phyloP scores from a whole-genome alignment of 92 coral and sea anemone genomes.

The Metridium senile region DNA sequence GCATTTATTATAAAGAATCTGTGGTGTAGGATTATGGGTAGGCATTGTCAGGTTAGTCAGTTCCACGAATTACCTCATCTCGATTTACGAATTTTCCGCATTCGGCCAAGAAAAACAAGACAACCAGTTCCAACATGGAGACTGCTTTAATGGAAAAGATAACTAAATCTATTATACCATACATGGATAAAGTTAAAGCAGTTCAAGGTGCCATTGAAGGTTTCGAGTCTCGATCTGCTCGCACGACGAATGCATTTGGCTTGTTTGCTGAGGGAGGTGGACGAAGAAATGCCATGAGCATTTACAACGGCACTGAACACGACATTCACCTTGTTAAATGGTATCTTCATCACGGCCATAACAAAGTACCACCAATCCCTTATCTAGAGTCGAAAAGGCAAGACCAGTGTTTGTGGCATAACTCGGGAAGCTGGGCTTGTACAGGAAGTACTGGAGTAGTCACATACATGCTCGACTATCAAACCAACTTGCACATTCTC shows the following conservation, averaged over 20 bases:
- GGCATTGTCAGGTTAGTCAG: too few species aligned
- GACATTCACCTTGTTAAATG: constrained; percentile 30
- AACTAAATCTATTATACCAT: background rate
- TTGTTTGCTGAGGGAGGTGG: constrained; percentile 39
- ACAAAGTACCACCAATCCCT: constrained; percentile 38
- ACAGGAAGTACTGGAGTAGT: constrained; percentile 45
- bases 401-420: constrained; percentile 42
- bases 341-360: constrained; percentile 35
- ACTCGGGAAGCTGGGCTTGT: constrained; percentile 37
- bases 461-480: constrained; percentile 20
- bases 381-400: constrained; percentile 19
- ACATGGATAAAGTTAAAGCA: constrained; percentile 12
- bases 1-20: too few species aligned
- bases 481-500: constrained; percentile 20
- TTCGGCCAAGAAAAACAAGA: background rate
- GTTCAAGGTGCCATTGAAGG: constrained; percentile 22
- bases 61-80: too few species aligned
- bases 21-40: too few species aligned
- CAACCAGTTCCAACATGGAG: background rate
- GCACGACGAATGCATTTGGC: constrained; percentile 20
- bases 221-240: constrained; percentile 10
- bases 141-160: background rate
- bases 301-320: constrained; percentile 30
- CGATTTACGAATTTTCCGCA: too few species aligned
- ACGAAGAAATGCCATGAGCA: constrained; percentile 40